Base-by-base conservation (phyloP, 2,113 vertebrate genomes). In the Archilochus colubris region DNA sequence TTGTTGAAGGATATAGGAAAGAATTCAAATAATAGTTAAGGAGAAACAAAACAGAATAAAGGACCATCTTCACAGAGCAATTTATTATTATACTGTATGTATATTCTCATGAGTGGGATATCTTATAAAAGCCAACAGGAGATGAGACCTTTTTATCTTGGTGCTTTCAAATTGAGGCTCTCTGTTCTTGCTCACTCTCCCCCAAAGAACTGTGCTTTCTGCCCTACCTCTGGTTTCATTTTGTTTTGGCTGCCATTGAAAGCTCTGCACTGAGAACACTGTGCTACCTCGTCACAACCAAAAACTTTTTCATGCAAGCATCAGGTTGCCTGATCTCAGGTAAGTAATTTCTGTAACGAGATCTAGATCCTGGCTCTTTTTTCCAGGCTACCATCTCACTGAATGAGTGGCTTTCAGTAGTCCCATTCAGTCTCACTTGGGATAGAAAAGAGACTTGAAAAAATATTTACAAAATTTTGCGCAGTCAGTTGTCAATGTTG, bases 341-440 rank as follows among this genome's bases (percentile, higher is more conserved):
- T 74, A 88, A 94, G 91, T 91, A 88, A 73, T 89, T 94, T 95
- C 91, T 85, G 88, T 59, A 82, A 85, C 38, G 58, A 94, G 84
- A 66, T 67, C 62, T 79, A 89, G 59, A 70, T 80, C 21, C 22
- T 80, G 28, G 10, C 6, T 72, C 44, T 89, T 82, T 25, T 31
- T 72, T 58, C 15, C 27, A 50, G 30, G 46, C 46, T 80, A 23
- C 27, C 51, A 59, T 7, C 44, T 66, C 44, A 59, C 15, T 70
- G 36, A 94, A 55, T 59, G 69, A 59, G 15, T 67, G 28, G 12
- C 21, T 91, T 95, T 94, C 84, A 58, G 77, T n/a, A 57, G 21
- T 38, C 15, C 22, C 8, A 38, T 85, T 92, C 13, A 16, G 28
- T n/a, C 44, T 91, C 15, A 77, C 66, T 82, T 10, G 86, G 54